Evolutionary conservation across 92 coral and sea anemone species (phyloP).

Genomic region (Epizoanthus rinbou): DNA sequence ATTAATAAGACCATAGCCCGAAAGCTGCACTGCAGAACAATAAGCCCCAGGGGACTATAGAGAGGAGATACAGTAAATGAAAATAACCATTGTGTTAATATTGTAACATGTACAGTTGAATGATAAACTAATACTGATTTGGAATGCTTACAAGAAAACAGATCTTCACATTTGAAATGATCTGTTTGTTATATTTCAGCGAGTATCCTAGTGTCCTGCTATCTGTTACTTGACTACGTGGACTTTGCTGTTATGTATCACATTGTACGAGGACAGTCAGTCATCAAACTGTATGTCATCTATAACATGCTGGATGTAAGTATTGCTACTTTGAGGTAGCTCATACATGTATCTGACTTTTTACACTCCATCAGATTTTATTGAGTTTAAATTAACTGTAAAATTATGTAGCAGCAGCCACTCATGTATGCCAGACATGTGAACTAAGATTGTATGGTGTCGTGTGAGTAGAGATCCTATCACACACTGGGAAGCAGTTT

Average conservation of each 20-base stretch:
- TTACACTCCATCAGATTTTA: not conserved
- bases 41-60: too few relatives aligned
- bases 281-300: constrained; percentile 94
- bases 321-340: not conserved
- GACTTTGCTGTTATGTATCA: constrained; percentile 94
- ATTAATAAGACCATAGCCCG: too few relatives aligned
- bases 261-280: constrained; percentile 97
- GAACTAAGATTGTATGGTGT: too few relatives aligned
- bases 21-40: too few relatives aligned
- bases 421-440: too few relatives aligned
- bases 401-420: not conserved
- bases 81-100: too few relatives aligned
- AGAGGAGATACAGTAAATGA: too few relatives aligned
- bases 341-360: not conserved
- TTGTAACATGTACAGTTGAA: not conserved
- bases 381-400: not conserved
- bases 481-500: too few relatives aligned
- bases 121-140: not conserved
- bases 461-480: too few relatives aligned
- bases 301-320: constrained; percentile 98
- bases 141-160: not conserved
- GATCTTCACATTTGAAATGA: too few relatives aligned
- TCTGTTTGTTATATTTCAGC: constrained; percentile 59
- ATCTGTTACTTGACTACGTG: constrained; percentile 76
- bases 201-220: constrained; percentile 74